Evolutionary conservation across 2,113 vertebrate genomes (phyloP), one percentile per base, ranked within the genome.

Genomic region (Hiodon alosoides): DNA sequence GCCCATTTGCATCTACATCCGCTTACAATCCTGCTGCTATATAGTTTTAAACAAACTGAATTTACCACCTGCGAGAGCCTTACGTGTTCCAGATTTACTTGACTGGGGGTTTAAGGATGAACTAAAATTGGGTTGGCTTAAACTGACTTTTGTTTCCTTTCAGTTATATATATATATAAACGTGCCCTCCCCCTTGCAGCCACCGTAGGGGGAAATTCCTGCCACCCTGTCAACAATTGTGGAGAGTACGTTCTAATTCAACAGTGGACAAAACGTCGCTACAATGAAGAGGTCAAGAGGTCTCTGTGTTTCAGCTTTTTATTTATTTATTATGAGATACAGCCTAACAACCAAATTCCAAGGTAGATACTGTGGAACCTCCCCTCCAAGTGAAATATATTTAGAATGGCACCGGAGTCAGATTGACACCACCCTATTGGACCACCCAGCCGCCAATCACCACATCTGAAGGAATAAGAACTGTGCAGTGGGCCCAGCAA

Each of bases 311-410:
- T 67, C 73, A 17, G 7, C 14, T 64, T 51, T n/a, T 11, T 16
- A 51, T 47, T 50, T 11, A 7, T 16, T 31, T 31, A 13, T 67
- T 67, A 13, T 31, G n/a, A 69, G n/a, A 53, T 16, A 61, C 57
- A 14, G 5, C 11, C 58, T 76, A 61, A 55, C 60, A 57, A 54
- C 51, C 69, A 59, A 72, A 68, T 74, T 69, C 78, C 69, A 68
- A 65, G 66, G 17, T 71, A 59, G 80, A 82, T 82, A 84, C 77
- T 81, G 80, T 73, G 79, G 77, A 80, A 83, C 80, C 84, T 84
- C 85, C 85, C 82, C 77, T 77, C 69, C 59, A 76, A 66, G 8
- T 73, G 81, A 81, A 82, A 80, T 90, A 83, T 86, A 90, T 91
- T 89, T 89, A 89, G 85, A 84, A 31, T 73, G 69, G 74, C 62